phyloP scores from a whole-genome alignment of 2,797 vertebrate genomes.

The Rhinatrema bivittatum region DNA sequence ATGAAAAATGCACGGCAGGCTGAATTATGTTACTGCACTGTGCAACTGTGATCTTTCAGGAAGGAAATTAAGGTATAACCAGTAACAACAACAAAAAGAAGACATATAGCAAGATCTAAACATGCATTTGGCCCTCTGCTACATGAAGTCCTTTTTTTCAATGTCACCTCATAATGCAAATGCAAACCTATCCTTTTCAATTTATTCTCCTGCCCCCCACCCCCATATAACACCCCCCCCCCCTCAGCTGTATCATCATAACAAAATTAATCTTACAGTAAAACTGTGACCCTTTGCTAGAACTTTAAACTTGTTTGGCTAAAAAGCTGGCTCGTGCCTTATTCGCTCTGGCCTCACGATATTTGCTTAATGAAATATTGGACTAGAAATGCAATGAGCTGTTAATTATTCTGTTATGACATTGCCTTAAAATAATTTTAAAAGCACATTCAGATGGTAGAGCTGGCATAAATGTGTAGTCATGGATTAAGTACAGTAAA shows the following conservation, averaged over 20 bases:
- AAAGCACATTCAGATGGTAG: no score
- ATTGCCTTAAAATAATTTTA: no score
- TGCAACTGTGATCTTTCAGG: conserved; percentile 22
- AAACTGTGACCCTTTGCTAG: no score
- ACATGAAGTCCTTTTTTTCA: conserved; percentile 4
- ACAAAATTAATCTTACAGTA: conserved; percentile 4
- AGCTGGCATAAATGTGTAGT: no score
- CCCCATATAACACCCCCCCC: no score
- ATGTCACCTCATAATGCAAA: conserved; percentile 10
- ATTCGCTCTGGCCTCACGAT: no score
- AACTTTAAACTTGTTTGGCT: conserved; percentile 13
- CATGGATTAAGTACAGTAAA: no score
- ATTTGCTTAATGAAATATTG: no score
- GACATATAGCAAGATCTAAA: conserved; percentile 2
- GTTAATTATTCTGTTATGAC: no score
- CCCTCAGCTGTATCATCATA: no score
- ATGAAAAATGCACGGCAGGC: conserved; percentile 38
- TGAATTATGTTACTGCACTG: conserved; percentile 29
- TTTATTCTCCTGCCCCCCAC: background rate
- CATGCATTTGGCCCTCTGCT: conserved; percentile 4
- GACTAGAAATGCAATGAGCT: no score
- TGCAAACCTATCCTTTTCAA: conserved; percentile 9
- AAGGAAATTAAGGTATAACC: conserved; percentile 32
- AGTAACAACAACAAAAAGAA: background rate
- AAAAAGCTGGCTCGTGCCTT: conserved; percentile 11